Evolutionary conservation across 1,140 invertebrate species (phyloP).

Genomic region (Ridgeia piscesae): DNA sequence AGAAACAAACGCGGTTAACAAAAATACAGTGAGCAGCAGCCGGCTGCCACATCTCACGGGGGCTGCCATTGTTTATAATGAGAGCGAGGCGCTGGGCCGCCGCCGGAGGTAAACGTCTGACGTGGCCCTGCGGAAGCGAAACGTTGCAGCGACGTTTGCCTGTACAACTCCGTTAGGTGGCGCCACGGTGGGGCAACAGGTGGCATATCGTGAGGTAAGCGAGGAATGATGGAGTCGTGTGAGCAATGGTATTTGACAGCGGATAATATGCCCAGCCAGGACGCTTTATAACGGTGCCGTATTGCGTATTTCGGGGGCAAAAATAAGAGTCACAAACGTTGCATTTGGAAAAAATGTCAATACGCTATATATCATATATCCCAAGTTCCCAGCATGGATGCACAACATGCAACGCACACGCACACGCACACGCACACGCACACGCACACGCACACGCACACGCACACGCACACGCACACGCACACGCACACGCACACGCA

Average conservation of each 20-base stretch:
- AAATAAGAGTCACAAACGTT: too few species aligned
- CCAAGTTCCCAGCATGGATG: too few species aligned
- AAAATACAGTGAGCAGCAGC: background rate
- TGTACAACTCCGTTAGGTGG: background rate
- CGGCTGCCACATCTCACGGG: background rate
- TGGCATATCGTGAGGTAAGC: background rate
- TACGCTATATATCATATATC: too few species aligned
- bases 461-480: background rate
- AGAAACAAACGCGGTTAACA: background rate
- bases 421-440: too few species aligned
- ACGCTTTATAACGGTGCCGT: too few species aligned
- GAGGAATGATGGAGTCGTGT: background rate
- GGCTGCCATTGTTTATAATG: background rate
- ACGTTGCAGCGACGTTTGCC: background rate
- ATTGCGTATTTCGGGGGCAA: too few species aligned
- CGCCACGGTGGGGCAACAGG: background rate
- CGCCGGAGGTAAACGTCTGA: background rate
- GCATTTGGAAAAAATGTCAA: too few species aligned
- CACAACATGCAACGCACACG: too few species aligned
- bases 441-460: too few species aligned
- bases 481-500: constrained; percentile 7
- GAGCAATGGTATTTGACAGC: too few species aligned
- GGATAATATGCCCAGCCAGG: too few species aligned
- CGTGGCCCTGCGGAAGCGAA: background rate
- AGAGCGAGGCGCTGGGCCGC: background rate